Evolutionary conservation across 2,888 invertebrate species (phyloP).

Genomic region (Drosophila maculinotata): DNA sequence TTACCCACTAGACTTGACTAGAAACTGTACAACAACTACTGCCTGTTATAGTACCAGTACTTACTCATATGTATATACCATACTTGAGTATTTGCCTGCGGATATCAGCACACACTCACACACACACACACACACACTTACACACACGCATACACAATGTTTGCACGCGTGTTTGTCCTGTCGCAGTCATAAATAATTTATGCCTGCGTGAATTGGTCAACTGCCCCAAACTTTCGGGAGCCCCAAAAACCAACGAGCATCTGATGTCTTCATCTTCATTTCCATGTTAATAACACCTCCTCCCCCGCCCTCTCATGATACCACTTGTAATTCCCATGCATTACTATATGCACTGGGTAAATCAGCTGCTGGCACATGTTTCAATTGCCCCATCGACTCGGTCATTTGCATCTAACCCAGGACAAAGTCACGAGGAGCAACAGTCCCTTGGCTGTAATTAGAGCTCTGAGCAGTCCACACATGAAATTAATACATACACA

Average conservation of each 20-base stretch:
- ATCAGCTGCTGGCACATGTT: slow-evolving; percentile 66
- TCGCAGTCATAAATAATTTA: slow-evolving; percentile 79
- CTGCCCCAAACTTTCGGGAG: slow-evolving; percentile 21
- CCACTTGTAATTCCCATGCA: slow-evolving; percentile 2
- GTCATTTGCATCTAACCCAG: slow-evolving; percentile 45
- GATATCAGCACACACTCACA: slow-evolving; percentile 39
- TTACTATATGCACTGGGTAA: slow-evolving; percentile 45
- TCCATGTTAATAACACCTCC: slow-evolving; percentile 44
- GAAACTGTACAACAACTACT: too few relatives aligned
- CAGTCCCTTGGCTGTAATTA: slow-evolving; percentile 55
- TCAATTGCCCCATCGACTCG: slow-evolving; percentile 9
- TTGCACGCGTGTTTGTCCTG: slow-evolving; percentile 61
- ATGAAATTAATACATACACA: slow-evolving; percentile 33
- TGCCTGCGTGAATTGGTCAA: slow-evolving; percentile 76
- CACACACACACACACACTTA: slow-evolving; percentile 3
- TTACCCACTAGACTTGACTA: slow-evolving; percentile 43
- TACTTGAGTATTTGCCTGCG: slow-evolving; percentile 51
- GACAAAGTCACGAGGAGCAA: slow-evolving; percentile 42
- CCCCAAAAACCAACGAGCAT: slow-evolving; percentile 33
- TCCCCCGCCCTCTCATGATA: neutral
- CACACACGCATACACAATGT: slow-evolving; percentile 29
- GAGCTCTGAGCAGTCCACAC: slow-evolving; percentile 35
- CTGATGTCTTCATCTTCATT: slow-evolving; percentile 61
- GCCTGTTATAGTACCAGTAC: too few relatives aligned
- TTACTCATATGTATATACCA: slow-evolving; percentile 26